A percentile compares a stretch with the other conserved stretches of the same genome.
Conservation (phyloP, 2,888 invertebrate species). For the Erannis defoliaria region DNA sequence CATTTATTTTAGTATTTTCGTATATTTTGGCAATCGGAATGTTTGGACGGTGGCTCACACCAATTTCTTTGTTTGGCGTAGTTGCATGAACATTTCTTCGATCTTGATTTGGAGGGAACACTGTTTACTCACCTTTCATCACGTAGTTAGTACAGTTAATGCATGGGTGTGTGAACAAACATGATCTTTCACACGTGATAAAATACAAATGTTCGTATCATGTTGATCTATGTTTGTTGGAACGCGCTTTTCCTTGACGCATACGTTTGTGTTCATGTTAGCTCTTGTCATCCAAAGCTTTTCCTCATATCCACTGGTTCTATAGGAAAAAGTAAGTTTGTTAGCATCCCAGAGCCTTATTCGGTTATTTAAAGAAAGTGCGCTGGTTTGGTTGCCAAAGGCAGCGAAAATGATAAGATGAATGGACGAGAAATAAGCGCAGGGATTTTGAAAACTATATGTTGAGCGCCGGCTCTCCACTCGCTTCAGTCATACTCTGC, state of each 20-base stretch:
- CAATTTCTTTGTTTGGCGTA: slow-evolving; percentile 21
- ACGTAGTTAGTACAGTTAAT: slow-evolving; percentile 16
- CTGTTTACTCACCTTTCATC: slow-evolving; percentile 13
- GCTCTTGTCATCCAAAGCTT: not conserved
- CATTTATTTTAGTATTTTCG: slow-evolving; percentile 15
- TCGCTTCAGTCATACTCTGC: no score
- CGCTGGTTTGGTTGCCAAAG: no score
- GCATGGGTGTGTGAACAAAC: slow-evolving; percentile 12
- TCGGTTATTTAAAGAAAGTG: no score
- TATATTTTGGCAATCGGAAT: slow-evolving; percentile 15
- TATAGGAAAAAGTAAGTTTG: no score
- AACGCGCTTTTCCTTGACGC: not conserved
- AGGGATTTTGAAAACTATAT: no score
- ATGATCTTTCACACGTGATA: slow-evolving; percentile 14
- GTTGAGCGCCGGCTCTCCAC: no score
- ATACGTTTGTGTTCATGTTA: not conserved
- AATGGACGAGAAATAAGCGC: no score
- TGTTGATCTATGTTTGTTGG: slow-evolving; percentile 8
- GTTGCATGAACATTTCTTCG: slow-evolving; percentile 17
- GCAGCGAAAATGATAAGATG: no score
- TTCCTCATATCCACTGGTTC: not conserved
- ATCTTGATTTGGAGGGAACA: slow-evolving; percentile 10
- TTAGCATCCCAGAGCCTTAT: no score
- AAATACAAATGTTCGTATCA: slow-evolving; percentile 8
- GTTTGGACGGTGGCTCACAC: slow-evolving; percentile 19